Evolutionary conservation across 2,797 vertebrate genomes (phyloP).

Genomic region (Rachycentron canadum): DNA sequence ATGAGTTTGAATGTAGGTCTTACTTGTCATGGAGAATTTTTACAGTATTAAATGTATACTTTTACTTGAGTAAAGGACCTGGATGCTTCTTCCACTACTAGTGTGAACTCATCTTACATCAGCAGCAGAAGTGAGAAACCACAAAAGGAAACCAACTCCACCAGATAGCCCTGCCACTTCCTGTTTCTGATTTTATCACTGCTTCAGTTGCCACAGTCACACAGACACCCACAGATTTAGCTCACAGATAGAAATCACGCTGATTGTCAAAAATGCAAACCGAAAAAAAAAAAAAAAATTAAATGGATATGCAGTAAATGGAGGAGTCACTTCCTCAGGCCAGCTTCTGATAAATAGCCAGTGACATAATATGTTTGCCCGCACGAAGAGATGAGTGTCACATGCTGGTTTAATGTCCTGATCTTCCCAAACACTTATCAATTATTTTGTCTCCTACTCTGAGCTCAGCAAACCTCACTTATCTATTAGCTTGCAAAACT

Average conservation of each 20-base stretch:
- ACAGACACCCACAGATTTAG: slow-evolving; percentile 6
- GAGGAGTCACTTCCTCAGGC: slow-evolving; percentile 11
- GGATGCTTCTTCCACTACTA: background rate
- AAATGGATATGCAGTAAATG: background rate
- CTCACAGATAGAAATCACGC: slow-evolving; percentile 1
- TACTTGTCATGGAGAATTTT: background rate
- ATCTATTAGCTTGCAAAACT: slow-evolving; percentile 39
- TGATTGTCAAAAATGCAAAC: slow-evolving; percentile 27
- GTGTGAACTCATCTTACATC: slow-evolving; percentile 20
- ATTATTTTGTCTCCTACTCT: slow-evolving; percentile 41
- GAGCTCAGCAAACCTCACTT: slow-evolving; percentile 29
- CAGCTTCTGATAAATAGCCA: slow-evolving; percentile 16
- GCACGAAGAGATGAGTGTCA: slow-evolving; percentile 22
- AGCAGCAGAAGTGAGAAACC: slow-evolving; percentile 75
- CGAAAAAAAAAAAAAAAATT: too few species aligned
- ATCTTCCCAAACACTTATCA: slow-evolving; percentile 38
- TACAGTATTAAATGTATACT: background rate
- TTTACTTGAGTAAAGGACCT: background rate
- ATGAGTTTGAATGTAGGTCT: background rate
- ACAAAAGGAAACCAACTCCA: slow-evolving; percentile 78
- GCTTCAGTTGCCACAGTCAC: slow-evolving; percentile 17
- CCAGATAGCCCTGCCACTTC: slow-evolving; percentile 71
- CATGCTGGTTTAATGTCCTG: slow-evolving; percentile 13
- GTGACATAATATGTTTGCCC: slow-evolving; percentile 37
- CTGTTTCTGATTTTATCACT: slow-evolving; percentile 57